These are phyloP conservation scores for Pangasianodon gigas DNA, from an alignment of 2,113 vertebrate species.

Conservation along the genomic window DNA sequence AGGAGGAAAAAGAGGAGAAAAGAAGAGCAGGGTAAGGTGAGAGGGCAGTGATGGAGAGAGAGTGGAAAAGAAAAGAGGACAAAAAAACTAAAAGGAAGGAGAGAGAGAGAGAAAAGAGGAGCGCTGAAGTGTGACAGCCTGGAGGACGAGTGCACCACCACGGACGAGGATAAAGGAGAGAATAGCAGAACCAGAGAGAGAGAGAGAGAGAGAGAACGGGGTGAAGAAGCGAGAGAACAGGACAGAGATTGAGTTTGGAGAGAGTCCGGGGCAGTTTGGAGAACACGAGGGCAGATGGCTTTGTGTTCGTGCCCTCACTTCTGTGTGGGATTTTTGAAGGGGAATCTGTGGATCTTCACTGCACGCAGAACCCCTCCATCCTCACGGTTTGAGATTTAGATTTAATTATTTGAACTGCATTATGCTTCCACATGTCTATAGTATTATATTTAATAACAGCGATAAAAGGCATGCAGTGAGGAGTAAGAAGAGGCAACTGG, in stretches of 20 bases:
- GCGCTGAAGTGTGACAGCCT: not conserved
- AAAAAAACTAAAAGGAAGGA: not conserved
- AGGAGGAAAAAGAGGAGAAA: not conserved
- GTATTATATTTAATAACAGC: conserved; percentile 69
- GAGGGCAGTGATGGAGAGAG: not conserved
- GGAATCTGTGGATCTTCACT: conserved; percentile 60
- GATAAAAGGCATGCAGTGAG: not conserved
- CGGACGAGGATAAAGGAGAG: not conserved
- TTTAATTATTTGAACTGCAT: conserved; percentile 81
- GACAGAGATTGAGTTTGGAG: not conserved
- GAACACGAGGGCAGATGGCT: conserved; percentile 3
- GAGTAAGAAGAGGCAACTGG: not conserved
- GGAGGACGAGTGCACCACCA: not conserved
- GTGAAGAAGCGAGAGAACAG: not conserved
- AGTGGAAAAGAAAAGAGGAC: not conserved
- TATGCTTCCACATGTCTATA: conserved; percentile 76
- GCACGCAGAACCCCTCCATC: conserved; percentile 74
- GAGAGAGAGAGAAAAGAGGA: not conserved
- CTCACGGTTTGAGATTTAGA: conserved; percentile 77
- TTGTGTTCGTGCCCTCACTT: not conserved
- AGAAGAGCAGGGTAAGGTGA: not conserved
- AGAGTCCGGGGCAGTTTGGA: not conserved
- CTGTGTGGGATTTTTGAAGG: not conserved
- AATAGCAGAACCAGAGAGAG: not conserved
- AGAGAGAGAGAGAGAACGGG: not conserved